Evolutionary conservation across 2,888 invertebrate genomes (phyloP), one percentile per base, ranked within the genome.

Genomic region (Orthosia gracilis): DNA sequence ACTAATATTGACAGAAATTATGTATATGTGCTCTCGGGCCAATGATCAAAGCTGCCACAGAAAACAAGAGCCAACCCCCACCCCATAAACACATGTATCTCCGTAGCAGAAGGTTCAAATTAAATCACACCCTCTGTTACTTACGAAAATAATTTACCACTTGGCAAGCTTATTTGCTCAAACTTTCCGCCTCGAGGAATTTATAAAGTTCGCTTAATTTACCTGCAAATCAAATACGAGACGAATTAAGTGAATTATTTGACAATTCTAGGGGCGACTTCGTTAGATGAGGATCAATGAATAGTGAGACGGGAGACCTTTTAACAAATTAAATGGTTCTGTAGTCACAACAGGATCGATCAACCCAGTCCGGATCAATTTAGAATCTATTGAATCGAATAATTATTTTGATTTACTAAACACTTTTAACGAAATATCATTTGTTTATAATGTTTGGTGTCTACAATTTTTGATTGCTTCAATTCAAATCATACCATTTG

Each of bases 21-120:
- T 69, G 69, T 77, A 74, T 78, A 80, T 71, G 75, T 83, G 82
- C 75, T 86, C 84, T 83, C 83, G 84, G 85, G 75, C 88, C 88
- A 88, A 65, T 85, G 91, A 92, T 91, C 92, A 92, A 92, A 92
- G 89, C 81, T 52, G 65, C 63, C 26, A 66, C 54, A 59, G 62
- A 76, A 77, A 82, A 71, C 70, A 69, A 65, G 47, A 76, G 17
- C 26, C 65, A 45, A 67, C 57, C 45, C 59, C 21, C 66, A 79
- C 63, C 64, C 72, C 47, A 82, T 75, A 77, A 78, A 40, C 67
- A 62, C 49, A 69, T 65, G 54, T 84, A 84, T 40, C 17, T 67
- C 76, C 11, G 4, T 11, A 58, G 15, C 23, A 61, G 45, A 84
- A 74, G 82, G 80, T 81, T 77, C 76, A 78, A 82, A 83, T 72